Conservation (phyloP, 92 coral and sea anemone species). For the Palythoa caribaeorum region DNA sequence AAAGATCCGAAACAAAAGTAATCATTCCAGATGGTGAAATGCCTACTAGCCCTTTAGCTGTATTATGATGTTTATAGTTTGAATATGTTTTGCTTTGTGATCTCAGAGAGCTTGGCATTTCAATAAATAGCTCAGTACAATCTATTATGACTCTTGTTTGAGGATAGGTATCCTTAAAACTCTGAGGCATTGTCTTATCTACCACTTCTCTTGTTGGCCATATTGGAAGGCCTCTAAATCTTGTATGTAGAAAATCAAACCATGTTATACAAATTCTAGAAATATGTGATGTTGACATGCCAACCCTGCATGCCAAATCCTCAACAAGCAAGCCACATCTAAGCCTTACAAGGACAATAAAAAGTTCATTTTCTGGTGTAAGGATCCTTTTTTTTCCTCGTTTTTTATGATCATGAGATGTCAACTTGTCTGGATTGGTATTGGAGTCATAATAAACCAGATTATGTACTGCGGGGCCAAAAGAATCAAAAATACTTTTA, state of each 20-base stretch:
- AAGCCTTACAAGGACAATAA: slow-evolving; percentile 58
- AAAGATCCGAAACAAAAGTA: slow-evolving; percentile 73
- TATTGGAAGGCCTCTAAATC: slow-evolving; percentile 14
- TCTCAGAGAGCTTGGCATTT: slow-evolving; percentile 53
- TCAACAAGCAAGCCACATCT: slow-evolving; percentile 67
- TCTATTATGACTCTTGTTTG: slow-evolving; percentile 37
- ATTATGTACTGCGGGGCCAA: slow-evolving; percentile 62
- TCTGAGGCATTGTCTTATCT: slow-evolving; percentile 21
- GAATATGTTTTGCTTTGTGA: slow-evolving; percentile 46
- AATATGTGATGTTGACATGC: slow-evolving; percentile 20
- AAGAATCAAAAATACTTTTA: slow-evolving; percentile 46
- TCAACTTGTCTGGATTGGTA: slow-evolving; percentile 50
- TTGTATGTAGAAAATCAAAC: slow-evolving; percentile 46
- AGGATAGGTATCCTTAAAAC: slow-evolving; percentile 43
- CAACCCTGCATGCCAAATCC: slow-evolving; percentile 46
- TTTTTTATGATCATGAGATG: slow-evolving; percentile 49
- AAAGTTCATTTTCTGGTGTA: slow-evolving; percentile 70
- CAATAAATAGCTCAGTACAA: slow-evolving; percentile 40
- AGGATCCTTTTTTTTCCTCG: slow-evolving; percentile 65
- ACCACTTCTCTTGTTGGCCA: slow-evolving; percentile 46
- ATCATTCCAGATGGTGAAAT: slow-evolving; percentile 70
- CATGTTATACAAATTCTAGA: slow-evolving; percentile 46
- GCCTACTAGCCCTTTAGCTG: slow-evolving; percentile 69
- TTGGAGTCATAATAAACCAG: slow-evolving; percentile 60
- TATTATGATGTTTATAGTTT: slow-evolving; percentile 41